phyloP scores from a whole-genome alignment of 2,113 vertebrate genomes.

The Neogobius melanostomus region DNA sequence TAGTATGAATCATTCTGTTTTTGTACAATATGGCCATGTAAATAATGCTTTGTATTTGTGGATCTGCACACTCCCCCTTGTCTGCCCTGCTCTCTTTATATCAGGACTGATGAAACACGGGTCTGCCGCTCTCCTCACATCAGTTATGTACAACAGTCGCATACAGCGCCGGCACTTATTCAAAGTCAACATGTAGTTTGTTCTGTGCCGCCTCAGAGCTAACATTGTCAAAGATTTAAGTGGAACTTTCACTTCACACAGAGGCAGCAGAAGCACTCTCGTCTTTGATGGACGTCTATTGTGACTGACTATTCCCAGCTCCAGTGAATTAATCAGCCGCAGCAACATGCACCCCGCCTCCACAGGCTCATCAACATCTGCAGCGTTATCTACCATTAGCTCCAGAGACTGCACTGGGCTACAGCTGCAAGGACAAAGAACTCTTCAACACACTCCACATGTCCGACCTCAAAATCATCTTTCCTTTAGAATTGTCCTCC shows the following conservation, averaged over 20 bases:
- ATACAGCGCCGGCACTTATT: conserved; percentile 11
- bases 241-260: conserved; percentile 8
- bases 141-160: conserved; percentile 6
- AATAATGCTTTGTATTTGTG: background rate
- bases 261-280: conserved; percentile 3
- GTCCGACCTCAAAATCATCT: no score
- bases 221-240: conserved; percentile 12
- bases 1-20: background rate
- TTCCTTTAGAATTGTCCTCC: background rate
- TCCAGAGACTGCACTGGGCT: background rate
- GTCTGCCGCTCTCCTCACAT: conserved; percentile 1
- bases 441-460: background rate
- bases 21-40: background rate
- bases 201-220: conserved; percentile 1
- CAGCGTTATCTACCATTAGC: background rate
- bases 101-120: background rate
- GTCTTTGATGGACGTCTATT: conserved; percentile 14
- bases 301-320: conserved; percentile 18
- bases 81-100: background rate
- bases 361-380: background rate
- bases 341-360: background rate
- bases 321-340: conserved; percentile 14
- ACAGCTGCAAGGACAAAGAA: background rate
- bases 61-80: background rate
- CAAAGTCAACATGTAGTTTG: conserved; percentile 11